Evolutionary conservation across 2,888 invertebrate genomes (phyloP).

Genomic region (Brachypalpus laphriformis): DNA sequence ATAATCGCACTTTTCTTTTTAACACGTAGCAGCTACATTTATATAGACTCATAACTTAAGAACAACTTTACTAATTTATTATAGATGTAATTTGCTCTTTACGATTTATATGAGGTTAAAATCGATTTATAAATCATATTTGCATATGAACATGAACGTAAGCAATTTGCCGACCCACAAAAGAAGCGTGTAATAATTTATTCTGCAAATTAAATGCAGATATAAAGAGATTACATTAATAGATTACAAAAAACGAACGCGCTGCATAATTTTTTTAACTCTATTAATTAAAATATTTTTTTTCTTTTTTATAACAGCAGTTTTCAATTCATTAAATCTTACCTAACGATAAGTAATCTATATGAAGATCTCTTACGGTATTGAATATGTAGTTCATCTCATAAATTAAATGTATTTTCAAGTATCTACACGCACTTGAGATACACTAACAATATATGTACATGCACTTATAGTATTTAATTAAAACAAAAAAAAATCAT

Average conservation of each 20-base stretch:
- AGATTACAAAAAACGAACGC: not conserved
- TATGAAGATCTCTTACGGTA: not conserved
- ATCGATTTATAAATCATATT: not conserved
- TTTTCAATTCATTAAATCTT: not conserved
- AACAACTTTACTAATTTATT: too few relatives aligned
- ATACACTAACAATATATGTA: not conserved
- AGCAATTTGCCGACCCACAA: not conserved
- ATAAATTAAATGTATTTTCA: slow-evolving; percentile 14
- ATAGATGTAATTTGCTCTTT: not conserved
- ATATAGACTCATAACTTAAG: too few relatives aligned
- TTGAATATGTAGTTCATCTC: not conserved
- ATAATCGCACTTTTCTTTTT: too few relatives aligned
- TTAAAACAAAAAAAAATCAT: too few relatives aligned
- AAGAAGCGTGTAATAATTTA: not conserved
- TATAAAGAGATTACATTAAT: not conserved
- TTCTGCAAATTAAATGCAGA: not conserved
- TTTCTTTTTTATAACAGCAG: not conserved
- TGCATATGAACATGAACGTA: not conserved
- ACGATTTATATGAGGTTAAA: not conserved
- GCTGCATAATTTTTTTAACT: not conserved
- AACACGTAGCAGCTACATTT: too few relatives aligned
- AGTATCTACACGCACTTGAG: slow-evolving; percentile 5
- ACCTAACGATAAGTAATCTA: not conserved
- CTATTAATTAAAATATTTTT: not conserved
- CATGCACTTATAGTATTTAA: not conserved